Conservation (phyloP, 2,113 vertebrate species). For the Cettia cetti region DNA sequence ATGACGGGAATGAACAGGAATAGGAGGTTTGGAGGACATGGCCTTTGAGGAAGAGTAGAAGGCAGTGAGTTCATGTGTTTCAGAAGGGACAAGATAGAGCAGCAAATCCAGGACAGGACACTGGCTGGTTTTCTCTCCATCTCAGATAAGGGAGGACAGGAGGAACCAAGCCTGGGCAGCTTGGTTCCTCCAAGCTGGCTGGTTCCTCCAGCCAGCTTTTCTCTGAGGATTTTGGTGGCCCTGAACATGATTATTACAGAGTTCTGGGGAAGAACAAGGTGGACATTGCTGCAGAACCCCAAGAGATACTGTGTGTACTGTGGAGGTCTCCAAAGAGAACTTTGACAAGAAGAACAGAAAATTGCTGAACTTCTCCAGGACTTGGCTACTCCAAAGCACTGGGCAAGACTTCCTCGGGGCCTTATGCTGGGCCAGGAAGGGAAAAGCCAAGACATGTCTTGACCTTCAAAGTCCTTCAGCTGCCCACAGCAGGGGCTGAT, state of each 20-base stretch:
- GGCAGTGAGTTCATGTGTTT: not conserved
- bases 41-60: not conserved
- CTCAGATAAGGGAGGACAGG: not conserved
- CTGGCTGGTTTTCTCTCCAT: not conserved
- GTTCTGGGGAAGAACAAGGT: not conserved
- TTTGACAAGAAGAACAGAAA: not conserved
- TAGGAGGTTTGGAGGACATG: fast-evolving
- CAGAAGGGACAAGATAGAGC: not conserved
- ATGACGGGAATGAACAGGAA: not conserved
- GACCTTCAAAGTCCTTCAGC: not conserved
- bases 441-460: not conserved
- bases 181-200: too few species aligned
- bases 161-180: not conserved
- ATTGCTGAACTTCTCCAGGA: not conserved
- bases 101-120: not conserved
- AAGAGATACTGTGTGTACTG: not conserved
- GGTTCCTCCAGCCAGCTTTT: not conserved
- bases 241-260: not conserved
- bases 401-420: not conserved
- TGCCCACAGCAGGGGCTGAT: not conserved
- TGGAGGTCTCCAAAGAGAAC: not conserved
- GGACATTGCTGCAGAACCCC: not conserved
- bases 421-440: not conserved
- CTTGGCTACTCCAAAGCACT: not conserved
- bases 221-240: not conserved